Base-by-base conservation (phyloP, 30 jellyfish, hydroid and myxozoan species). In the Hydractinia echinata region DNA sequence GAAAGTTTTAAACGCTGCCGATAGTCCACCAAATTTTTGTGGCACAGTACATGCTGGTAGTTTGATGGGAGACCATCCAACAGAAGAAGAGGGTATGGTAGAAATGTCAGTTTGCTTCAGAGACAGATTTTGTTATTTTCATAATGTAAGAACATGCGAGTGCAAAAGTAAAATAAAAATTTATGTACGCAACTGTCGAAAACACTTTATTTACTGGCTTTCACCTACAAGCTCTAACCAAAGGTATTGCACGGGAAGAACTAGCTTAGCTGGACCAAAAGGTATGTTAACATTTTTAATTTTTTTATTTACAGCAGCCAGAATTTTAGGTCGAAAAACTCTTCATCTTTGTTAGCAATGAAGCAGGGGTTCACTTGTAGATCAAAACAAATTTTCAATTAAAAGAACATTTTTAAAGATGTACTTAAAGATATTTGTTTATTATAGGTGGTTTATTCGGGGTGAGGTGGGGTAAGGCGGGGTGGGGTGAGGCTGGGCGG, bases 91-190 rank as follows among this genome's bases (percentile, higher is more conserved):
- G 51, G 91, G 91, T 4, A 73, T 83, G 55, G 86, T 83, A 18
- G 89, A 83, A 83, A 83, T 83, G 91, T 74, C 90, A n/a, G 91
- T 83, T 18, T 83, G 91, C 62, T 83, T 83, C 62, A 70, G 91
- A 74, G 72, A 18, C 7, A 55, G 89, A 7, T 54, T 39, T 77
- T 83, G 91, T 73, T 83, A 52, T 74, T 74, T 74, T 21, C 54
- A 61, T n/a, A 56, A 30, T 16, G 10, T 76, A 15, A 21, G 69
- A 10, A 20, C 14, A 53, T 83, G 91, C 76, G 72, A 18, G 8
- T 83, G 91, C 52, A 50, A 50, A 19, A 48, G 51, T 56, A 76
- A 52, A 18, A 64, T 15, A 20, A 83, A 20, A 39, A 83, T 83
- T 16, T 83, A 50, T 61, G 91, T 83, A 5, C 89, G 91, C 10